Evolutionary conservation across 1,140 invertebrate genomes (phyloP).

Genomic region (Psix sp.): DNA sequence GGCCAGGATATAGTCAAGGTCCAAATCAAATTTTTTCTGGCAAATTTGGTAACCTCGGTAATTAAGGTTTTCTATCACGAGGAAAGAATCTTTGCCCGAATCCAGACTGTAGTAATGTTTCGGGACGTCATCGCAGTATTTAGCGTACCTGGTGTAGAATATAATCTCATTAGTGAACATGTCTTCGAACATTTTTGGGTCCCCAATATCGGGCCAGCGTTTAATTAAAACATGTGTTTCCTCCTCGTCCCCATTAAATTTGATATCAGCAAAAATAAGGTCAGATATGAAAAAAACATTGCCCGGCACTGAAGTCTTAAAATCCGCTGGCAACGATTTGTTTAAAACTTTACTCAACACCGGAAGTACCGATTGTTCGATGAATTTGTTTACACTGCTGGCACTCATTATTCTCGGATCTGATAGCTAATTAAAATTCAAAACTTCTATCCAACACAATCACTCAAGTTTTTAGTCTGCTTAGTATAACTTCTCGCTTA

Average conservation of each 20-base stretch:
- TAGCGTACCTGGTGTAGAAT: conserved; percentile 40
- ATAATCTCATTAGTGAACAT: conserved; percentile 53
- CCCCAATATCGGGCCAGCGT: background rate
- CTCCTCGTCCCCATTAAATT: conserved; percentile 23
- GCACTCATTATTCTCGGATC: background rate
- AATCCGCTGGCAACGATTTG: conserved; percentile 5
- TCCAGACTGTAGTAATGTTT: conserved; percentile 17
- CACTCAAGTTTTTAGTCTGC: no score
- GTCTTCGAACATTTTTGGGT: conserved; percentile 1
- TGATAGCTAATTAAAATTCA: no score
- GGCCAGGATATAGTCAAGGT: conserved; percentile 33
- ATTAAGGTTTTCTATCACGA: conserved; percentile 43
- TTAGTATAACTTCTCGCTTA: no score
- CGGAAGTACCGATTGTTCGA: conserved; percentile 28
- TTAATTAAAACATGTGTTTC: conserved; percentile 23
- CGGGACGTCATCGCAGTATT: conserved; percentile 15
- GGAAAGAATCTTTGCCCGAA: conserved; percentile 9
- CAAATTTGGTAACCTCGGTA: conserved; percentile 18
- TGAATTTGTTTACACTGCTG: conserved; percentile 3
- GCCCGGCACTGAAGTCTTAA: conserved; percentile 20
- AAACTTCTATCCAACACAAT: no score
- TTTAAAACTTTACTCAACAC: conserved; percentile 12
- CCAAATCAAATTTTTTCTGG: conserved; percentile 8
- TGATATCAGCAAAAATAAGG: conserved; percentile 27
- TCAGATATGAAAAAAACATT: conserved; percentile 45